Base-by-base conservation (phyloP, 2,797 vertebrate genomes). In the Protonibea diacanthus region DNA sequence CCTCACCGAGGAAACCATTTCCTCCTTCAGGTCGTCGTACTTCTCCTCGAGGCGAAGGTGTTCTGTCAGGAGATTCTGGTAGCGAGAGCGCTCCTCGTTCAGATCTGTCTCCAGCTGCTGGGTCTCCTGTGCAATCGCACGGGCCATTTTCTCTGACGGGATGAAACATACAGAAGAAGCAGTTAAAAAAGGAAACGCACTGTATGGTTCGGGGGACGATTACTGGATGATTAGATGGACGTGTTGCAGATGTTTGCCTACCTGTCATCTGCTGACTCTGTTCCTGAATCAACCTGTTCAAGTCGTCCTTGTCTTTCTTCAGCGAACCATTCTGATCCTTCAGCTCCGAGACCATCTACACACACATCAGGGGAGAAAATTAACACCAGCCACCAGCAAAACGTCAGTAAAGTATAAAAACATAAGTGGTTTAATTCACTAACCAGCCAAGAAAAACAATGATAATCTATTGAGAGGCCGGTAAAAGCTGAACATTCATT, bases 31-130 rank as follows among this genome's bases (percentile, higher is more conserved):
- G 81, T 99, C 97, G 76, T 99, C 98, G 27, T 99, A 97, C 17
- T 98, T 97, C 90, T 99, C 98, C 93, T 99, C 98, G 42, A 99
- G 90, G 70, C 97, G 97, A 83, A 96, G 97, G 92, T 98, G 98
- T 88, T 99, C 98, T 29, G 96, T 96, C 80, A 99, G 95, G 71
- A 99, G 97, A 92, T 99, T 99, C 96, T 99, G 98, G 82, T 99
- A 99, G 64, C 98, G 96, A 23, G 97, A 93, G 8, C 98, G 95
- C 42, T 99, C 98, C 78, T 98, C 98, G 42, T 99, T 99, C 92
- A 99, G 94, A 71, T 99, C 97, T 0, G 95, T 95, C 91, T 99
- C 96, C 82, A 99, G 92, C 90, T 99, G 97, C 81, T 97, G 96
- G 0, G 97, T 99, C 94, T 99, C 97, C 91, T 98, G 95, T 25